A percentile compares a stretch with the other conserved stretches of the same genome.
phyloP scores from a whole-genome alignment of 2,797 vertebrate species.

The Urosaurus nigricauda region DNA sequence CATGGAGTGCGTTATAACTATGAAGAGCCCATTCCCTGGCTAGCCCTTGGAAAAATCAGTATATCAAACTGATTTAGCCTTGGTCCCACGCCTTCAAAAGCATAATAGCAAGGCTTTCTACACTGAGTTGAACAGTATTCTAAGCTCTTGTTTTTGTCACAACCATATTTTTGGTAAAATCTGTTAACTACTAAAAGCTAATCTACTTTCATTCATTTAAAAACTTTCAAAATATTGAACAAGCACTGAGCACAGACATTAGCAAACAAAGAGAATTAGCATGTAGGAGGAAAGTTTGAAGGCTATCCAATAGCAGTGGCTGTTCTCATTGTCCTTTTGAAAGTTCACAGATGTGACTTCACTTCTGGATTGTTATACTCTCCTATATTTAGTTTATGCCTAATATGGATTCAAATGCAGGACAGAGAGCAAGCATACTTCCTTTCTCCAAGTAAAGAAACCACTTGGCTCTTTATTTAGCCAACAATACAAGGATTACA shows the following conservation, averaged over 20 bases:
- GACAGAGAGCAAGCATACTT: constrained; percentile 71
- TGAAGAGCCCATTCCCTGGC: background rate
- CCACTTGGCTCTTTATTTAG: constrained; percentile 78
- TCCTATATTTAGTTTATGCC: constrained; percentile 84
- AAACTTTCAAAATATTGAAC: constrained; percentile 38
- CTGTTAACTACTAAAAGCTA: background rate
- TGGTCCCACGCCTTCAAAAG: background rate
- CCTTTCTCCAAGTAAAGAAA: constrained; percentile 74
- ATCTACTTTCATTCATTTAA: constrained; percentile 47
- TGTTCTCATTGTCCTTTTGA: constrained; percentile 73
- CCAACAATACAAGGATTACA: constrained; percentile 80
- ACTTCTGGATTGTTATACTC: constrained; percentile 76
- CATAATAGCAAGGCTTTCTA: background rate
- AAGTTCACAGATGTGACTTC: constrained; percentile 79
- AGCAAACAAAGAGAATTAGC: constrained; percentile 45
- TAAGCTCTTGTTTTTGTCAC: constrained; percentile 27
- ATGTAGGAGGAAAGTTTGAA: constrained; percentile 31
- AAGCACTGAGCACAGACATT: constrained; percentile 48
- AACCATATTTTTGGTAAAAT: constrained; percentile 59
- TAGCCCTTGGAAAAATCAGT: background rate
- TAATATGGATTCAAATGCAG: constrained; percentile 79
- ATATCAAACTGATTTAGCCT: background rate
- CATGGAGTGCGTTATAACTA: background rate
- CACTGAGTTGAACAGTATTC: background rate
- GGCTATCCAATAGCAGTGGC: constrained; percentile 63